Evolutionary conservation across 2,113 vertebrate species (phyloP), one percentile per base, ranked within the genome.

Genomic region (Anolis carolinensis): DNA sequence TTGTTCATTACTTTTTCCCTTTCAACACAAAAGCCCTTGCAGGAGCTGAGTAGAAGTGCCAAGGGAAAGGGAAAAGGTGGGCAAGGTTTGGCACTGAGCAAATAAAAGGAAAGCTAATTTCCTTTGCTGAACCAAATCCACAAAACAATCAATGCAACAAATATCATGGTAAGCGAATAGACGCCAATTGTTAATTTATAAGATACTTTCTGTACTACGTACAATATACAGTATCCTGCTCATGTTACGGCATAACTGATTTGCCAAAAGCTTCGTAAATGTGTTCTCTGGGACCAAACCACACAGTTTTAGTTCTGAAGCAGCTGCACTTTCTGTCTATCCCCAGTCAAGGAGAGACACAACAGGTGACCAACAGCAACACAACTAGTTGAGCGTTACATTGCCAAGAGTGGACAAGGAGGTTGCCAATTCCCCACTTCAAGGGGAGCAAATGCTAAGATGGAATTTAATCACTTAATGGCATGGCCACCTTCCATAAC

Each of bases 161-260:
- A 50, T 4, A 55, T 44, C 59, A 62, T 36, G 2, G 1, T n/a
- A 81, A 6, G 2, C 1, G 1, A 79, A n/a, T 11, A 72, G 39
- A 23, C 48, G 27, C n/a, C 14, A 30, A 62, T 63, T 52, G 30
- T 84, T 75, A 3, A 3, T 18, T 2, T 0, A 0, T 32, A 2
- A 0, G 0, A 70, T 32, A 55, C 70, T 32, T 50, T 34, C 0
- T 0, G 50, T 1, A 0, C 78, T 82, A 9, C 0, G n/a, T n/a
- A n/a, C n/a, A n/a, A 0, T 89, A 86, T 2, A 34, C n/a, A 27
- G 7, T 74, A 50, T 32, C 85, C 71, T 7, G 82, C 4, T 1
- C 0, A 18, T 50, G 3, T 6, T 73, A 21, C 32, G 52, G 32
- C 13, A 25, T 18, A 73, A 67, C 75, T 71, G 75, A 10, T 0